Conservation (phyloP, 2,888 invertebrate species). For the Eupithecia tripunctaria region DNA sequence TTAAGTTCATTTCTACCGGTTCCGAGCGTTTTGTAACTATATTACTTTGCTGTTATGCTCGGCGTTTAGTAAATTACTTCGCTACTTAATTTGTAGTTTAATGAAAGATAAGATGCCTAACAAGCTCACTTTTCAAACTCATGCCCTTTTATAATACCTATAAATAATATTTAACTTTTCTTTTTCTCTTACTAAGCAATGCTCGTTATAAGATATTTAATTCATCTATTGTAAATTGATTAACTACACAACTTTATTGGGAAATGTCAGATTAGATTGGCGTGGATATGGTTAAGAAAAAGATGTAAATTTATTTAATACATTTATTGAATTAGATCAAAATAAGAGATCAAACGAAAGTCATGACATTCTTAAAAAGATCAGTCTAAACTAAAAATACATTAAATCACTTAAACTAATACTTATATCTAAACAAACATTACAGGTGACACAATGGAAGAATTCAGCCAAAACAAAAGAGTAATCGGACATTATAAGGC, state of each 20-base stretch:
- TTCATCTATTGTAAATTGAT: neutral
- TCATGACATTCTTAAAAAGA: conserved; percentile 75
- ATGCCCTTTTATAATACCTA: neutral
- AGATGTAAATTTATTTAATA: conserved; percentile 48
- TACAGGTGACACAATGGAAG: conserved; percentile 66
- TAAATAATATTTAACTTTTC: neutral
- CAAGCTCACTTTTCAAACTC: neutral
- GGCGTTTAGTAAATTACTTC: neutral
- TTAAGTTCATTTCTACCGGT: too few relatives aligned
- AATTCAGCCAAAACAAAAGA: conserved; percentile 58
- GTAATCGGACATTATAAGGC: conserved; percentile 35
- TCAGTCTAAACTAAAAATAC: conserved; percentile 66
- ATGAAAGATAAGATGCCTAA: too few relatives aligned
- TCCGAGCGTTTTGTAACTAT: too few relatives aligned
- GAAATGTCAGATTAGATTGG: neutral
- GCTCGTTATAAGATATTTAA: neutral
- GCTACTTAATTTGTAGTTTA: neutral
- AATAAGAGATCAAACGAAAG: conserved; percentile 81
- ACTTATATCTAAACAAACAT: conserved; percentile 35
- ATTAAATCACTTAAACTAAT: conserved; percentile 38
- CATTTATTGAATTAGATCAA: conserved; percentile 71
- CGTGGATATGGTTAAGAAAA: neutral
- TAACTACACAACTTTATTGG: neutral
- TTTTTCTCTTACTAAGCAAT: neutral
- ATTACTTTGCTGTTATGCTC: too few relatives aligned